Conservation (phyloP, 2,888 invertebrate genomes). For the Eugnorisma glareosa region DNA sequence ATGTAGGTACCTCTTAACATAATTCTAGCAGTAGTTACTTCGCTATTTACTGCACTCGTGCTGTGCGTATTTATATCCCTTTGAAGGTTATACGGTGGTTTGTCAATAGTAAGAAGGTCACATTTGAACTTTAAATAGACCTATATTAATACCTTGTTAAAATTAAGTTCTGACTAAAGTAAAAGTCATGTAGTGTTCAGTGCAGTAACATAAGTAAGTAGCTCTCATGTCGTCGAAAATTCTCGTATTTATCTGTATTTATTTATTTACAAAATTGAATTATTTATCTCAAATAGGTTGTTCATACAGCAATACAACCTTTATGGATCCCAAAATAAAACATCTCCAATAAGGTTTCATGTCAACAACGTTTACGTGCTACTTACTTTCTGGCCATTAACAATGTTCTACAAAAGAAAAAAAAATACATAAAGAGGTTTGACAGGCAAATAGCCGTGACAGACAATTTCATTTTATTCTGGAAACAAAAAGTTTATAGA, state of each 20-base stretch:
- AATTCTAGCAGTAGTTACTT: slow-evolving; percentile 22
- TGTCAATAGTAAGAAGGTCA: slow-evolving; percentile 20
- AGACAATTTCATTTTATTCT: background rate
- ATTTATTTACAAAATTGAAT: slow-evolving; percentile 1
- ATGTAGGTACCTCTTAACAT: slow-evolving; percentile 19
- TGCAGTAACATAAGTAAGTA: background rate
- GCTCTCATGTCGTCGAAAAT: background rate
- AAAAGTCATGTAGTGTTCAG: background rate
- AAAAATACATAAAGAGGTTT: background rate
- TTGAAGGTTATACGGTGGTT: slow-evolving; percentile 6
- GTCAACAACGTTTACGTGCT: background rate
- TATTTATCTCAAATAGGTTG: background rate
- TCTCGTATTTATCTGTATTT: background rate
- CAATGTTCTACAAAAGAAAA: background rate
- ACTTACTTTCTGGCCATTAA: background rate
- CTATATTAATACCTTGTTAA: slow-evolving; percentile 4
- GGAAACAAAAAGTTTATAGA: background rate
- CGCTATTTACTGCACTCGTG: slow-evolving; percentile 6
- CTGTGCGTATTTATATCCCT: slow-evolving; percentile 32
- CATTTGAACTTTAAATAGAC: slow-evolving; percentile 25
- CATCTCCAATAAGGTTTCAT: no score
- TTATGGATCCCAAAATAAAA: background rate
- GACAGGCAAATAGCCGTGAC: background rate
- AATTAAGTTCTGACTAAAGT: slow-evolving; percentile 7
- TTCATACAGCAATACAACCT: background rate